These are phyloP conservation scores for Trematocara macrostoma DNA, from an alignment of 2,113 vertebrate species.

Conservation along the genomic window DNA sequence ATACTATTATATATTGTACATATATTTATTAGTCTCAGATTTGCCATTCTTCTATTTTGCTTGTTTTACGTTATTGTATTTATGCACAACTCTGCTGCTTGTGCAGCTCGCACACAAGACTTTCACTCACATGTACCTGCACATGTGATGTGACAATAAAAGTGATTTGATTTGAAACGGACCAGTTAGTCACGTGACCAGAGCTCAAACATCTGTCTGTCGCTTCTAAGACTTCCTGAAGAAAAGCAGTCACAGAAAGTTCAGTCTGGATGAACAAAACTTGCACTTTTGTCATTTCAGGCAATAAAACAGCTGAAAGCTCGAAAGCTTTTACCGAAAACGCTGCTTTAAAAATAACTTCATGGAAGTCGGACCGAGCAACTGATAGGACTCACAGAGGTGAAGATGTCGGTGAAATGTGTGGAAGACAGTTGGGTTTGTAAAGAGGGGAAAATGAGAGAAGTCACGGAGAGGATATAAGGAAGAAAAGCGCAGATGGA, in stretches of 20 bases:
- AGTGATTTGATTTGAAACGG: no score
- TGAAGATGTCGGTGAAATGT: background rate
- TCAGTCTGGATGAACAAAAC: background rate
- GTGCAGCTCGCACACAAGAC: no score
- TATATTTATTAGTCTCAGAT: no score
- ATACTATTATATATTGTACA: no score
- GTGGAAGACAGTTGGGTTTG: background rate
- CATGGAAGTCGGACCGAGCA: background rate
- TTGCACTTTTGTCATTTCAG: fast-evolving
- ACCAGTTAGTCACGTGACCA: background rate
- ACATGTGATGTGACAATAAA: no score
- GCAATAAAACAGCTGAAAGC: background rate
- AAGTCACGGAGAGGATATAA: background rate
- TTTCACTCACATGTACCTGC: no score
- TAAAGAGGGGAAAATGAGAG: background rate
- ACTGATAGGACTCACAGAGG: background rate
- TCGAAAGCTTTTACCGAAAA: background rate
- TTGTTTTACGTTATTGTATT: no score
- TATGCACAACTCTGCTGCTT: no score
- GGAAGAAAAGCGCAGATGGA: background rate
- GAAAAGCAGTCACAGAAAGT: background rate
- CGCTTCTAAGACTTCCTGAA: background rate
- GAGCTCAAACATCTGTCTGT: background rate
- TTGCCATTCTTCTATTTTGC: no score
- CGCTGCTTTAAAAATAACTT: background rate